Evolutionary conservation across 1,140 invertebrate species (phyloP), one percentile per base, ranked within the genome.

Genomic region (Drosophila virilis): DNA sequence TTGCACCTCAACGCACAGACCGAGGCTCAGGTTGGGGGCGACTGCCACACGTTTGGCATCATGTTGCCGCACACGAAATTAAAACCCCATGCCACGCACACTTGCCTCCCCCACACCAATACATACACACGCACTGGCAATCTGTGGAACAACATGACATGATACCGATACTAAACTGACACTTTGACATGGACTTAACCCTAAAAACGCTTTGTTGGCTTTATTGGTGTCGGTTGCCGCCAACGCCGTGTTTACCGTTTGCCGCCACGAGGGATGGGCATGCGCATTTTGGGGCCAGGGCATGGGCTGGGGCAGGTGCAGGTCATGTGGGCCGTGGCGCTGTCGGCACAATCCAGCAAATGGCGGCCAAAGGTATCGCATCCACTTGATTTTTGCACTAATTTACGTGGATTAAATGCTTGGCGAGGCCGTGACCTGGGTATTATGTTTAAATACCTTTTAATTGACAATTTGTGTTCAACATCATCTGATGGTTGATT

Each of bases 101-200:
- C 54, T 48, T 32, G 10, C 42, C 50, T 38, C 35, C 38, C 13
- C 28, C 46, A 9, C 17, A 28, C 17, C 17, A 1, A 17, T 17
- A 37, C 46, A 13, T 13, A n/a, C 69, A 48, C 33, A 54, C 15
- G 17, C 37, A 28, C 40, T 57, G 28, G 58, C 70, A 74, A 69
- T 74, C 71, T 74, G 71, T 68, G 79, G 61, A 80, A 81, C 88
- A 74, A 88, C 90, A 91, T 91, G 90, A 91, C 90, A 91, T 91
- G 90, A 91, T 90, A 91, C 90, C 90, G 90, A 91, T 91, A 91
- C 90, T 91, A 91, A 91, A 91, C 90, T 91, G 90, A 91, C 90
- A 91, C 90, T 91, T 91, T 91, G 90, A 91, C 90, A 91, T 89
- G 86, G 90, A 91, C 83, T 91, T 91, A 91, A 91, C 86, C 86